Evolutionary conservation across 2,888 invertebrate genomes (phyloP), one percentile per base, ranked within the genome.

Genomic region (Phortica magna): DNA sequence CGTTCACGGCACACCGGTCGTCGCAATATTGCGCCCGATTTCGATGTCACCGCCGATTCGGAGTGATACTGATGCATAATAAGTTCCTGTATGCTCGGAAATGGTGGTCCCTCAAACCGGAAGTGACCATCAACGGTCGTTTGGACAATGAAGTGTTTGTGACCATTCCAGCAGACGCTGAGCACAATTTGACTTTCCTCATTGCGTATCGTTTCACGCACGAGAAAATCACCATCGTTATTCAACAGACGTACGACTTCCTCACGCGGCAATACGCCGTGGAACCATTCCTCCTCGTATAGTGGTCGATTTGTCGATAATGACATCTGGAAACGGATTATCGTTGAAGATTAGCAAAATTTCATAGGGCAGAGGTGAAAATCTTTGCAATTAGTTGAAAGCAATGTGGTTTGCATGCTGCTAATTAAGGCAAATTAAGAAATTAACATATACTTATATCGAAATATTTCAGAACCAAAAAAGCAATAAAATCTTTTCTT

Each of bases 131-230:
- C 98, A 7, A 95, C 94, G 2, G 97, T 97, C 17, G 97, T 98
- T 93, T 98, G 98, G 78, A 99, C 98, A 84, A 99, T 98, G 91
- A 99, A 99, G 93, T 99, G 98, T 91, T 98, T 98, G 89, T 98
- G 98, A 22, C 98, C 97, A 78, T 97, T 96, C 98, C 98, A 98
- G 91, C 96, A 97, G 0, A 98, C 98, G 14, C 98, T 98, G 65
- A 99, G 93, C 77, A 99, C 98, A 68, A 97, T 96, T 92, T 98
- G 98, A 82, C 96, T 94, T 89, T 97, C 97, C 88, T 97, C 97
- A 88, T 98, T 97, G 88, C 97, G 93, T 78, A 95, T 97, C 0
- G 98, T 98, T 93, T 98, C 98, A 41, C 98, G 94, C 76, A 99
- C 98, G 77, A 99, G 93, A 92, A 97, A 99, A 91, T 99, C 98